Evolutionary conservation across 2,113 vertebrate species (phyloP), one percentile per base, ranked within the genome.

Genomic region (Nymphicus hollandicus): DNA sequence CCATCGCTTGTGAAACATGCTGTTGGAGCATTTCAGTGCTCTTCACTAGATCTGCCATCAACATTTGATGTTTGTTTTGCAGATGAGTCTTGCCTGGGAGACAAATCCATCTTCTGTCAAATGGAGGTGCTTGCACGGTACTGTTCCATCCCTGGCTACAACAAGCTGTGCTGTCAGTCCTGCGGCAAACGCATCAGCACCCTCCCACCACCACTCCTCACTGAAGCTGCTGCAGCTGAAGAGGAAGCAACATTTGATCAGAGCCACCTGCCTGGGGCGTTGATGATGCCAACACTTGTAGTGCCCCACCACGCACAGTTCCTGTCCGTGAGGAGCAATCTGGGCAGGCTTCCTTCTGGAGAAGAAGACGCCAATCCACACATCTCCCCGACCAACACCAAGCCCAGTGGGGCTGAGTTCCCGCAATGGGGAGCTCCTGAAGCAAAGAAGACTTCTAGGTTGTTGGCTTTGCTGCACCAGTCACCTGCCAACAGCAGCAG

Each of bases 91-190:
- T 99, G 99, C 28, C 91, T 97, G 39, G 99, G 99, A 88, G 99
- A 99, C 97, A 99, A 99, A 70, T 99, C 99, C 33, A 99, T 99
- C 95, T 99, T 99, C 98, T 99, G 99, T 83, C 99, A 99, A 46
- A 99, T 99, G 99, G 99, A 99, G 86, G 99, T 99, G 22, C 98
- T 99, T 2, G 98, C 99, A 0, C 98, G 99, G 0, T 99, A 99
- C 97, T 99, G 99, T 84, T 99, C 99, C 60, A 99, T 99, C 20
- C 99, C 99, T 1, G 99, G 99, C 66, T 99, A 99, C 95, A 98
- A 98, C 89, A 99, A 99, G 84, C 95, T 99, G 44, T 99, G 99
- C 89, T 99, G 99, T 7, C 99, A 99, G 86, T 99, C 99, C 4
- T 99, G 99, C 90, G 94, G 97, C 95, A 98, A 97, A 78, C 98